Evolutionary conservation across 2,888 invertebrate species (phyloP), one percentile per base, ranked within the genome.

Genomic region (Phymatocera aterrima): DNA sequence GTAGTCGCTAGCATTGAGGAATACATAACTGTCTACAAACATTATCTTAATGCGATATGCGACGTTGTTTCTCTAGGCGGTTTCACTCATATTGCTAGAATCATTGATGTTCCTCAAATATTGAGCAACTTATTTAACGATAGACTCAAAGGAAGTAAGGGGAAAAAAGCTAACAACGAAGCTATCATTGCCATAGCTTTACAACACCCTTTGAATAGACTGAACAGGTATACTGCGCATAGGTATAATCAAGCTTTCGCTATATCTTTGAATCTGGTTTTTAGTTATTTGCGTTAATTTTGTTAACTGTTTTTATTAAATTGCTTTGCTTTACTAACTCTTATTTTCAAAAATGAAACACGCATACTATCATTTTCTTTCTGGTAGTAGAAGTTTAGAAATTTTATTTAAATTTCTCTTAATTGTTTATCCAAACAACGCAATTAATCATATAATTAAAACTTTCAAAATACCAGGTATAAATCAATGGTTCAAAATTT

Each of bases 61-160:
- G 94, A 95, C 92, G 92, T 95, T 81, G 94, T 94, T 86, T 94
- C 95, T 83, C 92, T 95, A 81, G 93, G 94, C 86, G 96, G 95
- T 46, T 95, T 95, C 86, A 87, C 91, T 60, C 93, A 94, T 83
- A 94, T 95, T 78, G 93, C 94, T 81, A 93, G 92, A 88, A 87
- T 93, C 75, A 91, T 95, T 80, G 94, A 94, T 85, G 91, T 94
- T 72, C 93, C 93, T 28, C 91, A 92, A 82, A 91, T 91, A 88
- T 87, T 94, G 84, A 92, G 92, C 85, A 92, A 92, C 86, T 91
- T 93, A 83, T 93, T 94, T 87, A 91, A 91, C 83, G 93, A 93
- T 85, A 92, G 93, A 84, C 89, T 93, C 48, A 93, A 93, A 70
- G 88, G 91, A 28, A 92, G 92, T 83, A 93, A 93, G 84, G 91